Base-by-base conservation (phyloP, 2,797 vertebrate genomes). In the Pagetopsis macropterus region DNA sequence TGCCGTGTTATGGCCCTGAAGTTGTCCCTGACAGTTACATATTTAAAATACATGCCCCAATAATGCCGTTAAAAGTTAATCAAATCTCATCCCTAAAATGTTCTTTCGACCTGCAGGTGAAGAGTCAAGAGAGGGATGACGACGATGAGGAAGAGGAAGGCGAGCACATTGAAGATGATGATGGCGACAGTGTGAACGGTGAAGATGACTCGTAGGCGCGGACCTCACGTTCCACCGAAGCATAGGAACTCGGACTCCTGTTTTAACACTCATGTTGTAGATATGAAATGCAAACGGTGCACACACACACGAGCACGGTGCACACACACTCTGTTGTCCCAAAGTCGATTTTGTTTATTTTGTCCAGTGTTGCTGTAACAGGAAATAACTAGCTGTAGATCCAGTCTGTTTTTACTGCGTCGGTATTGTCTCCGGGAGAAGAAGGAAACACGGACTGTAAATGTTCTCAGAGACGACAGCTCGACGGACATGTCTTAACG, bases 111-210 rank as follows among this genome's bases (percentile, higher is more conserved):
- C 65, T 19, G 63, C 60, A 95, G 95, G 88, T 91, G 65, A 95
- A 94, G 90, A 94, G 93, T 65, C 93, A 92, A 55, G 92, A 87
- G 55, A 74, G 87, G 33, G 94, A 90, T 31, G 92, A 94, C 2
- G 93, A 94, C 0, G 92, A 93, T 0, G 93, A 94, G 46, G 91
- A 93, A 43, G 96, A 97, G 77, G 95, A 96, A 79, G 94, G 93
- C 0, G 94, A 93, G 66, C 92, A 94, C 0, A 91, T 93, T 72
- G 95, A 96, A 84, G 95, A 96, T 11, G 96, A 96, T 57, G 96
- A 97, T 57, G 94, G 90, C 9, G 96, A 97, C 94, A 98, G 96
- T 51, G 84, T 96, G 72, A 97, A 97, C 78, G 96, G 96, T 3
- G 96, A 98, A 51, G 96, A 96, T 0, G 93, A 94, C 89, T 96